Conservation (phyloP, 2,113 vertebrate species). For the Eretmochelys imbricata region DNA sequence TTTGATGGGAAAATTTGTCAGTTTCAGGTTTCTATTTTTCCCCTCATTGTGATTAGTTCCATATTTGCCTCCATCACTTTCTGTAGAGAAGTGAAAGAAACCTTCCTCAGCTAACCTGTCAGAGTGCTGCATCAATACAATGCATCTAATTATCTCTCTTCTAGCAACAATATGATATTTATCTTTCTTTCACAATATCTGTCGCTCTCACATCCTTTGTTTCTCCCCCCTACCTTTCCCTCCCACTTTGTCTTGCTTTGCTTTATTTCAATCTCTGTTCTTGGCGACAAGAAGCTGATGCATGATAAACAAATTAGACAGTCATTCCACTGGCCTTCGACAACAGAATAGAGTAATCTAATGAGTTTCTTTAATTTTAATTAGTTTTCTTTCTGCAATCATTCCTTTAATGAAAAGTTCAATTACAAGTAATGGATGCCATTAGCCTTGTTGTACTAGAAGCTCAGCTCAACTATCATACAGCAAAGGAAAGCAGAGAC, state of each 20-base stretch:
- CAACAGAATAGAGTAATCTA: slow-evolving; percentile 51
- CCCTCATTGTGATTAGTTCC: background rate
- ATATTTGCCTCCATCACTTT: background rate
- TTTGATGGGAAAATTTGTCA: background rate
- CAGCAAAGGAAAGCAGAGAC: slow-evolving; percentile 23
- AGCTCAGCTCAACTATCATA: background rate
- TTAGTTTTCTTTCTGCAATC: slow-evolving; percentile 58
- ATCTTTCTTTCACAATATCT: background rate
- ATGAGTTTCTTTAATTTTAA: slow-evolving; percentile 53
- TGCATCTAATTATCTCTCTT: background rate
- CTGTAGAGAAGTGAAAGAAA: background rate
- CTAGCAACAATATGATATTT: background rate
- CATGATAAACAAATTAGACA: background rate
- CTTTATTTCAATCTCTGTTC: slow-evolving; percentile 25
- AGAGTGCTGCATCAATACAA: background rate
- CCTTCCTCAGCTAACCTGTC: background rate
- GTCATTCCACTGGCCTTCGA: slow-evolving; percentile 12
- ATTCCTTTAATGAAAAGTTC: slow-evolving; percentile 48
- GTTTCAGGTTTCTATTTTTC: background rate
- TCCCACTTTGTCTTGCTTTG: background rate
- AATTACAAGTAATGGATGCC: slow-evolving; percentile 41
- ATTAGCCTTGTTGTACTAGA: background rate
- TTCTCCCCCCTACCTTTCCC: background rate
- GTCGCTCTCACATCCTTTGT: background rate
- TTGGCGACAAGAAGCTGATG: slow-evolving; percentile 14